Evolutionary conservation across 2,888 invertebrate species (phyloP), one percentile per base, ranked within the genome.

Genomic region (Archips crataeganus): DNA sequence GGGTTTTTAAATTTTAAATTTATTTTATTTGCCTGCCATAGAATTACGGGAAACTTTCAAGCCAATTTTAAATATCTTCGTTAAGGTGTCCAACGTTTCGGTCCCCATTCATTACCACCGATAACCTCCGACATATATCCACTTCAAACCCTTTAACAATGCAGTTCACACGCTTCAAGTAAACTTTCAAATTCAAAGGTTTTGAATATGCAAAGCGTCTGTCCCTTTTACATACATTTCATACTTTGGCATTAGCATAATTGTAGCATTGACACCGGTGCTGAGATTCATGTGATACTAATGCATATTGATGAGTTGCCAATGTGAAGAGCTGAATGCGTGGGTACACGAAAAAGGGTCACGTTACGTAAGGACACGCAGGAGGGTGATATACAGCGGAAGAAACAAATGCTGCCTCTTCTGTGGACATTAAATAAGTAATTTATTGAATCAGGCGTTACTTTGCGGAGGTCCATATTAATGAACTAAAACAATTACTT

Each of bases 161-260:
- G 39, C 8, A 11, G 73, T 73, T 73, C 68, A 49, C 73, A 68
- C 68, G 68, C 64, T 65, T 51, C n/a, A 49, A 5, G 63, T 59
- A 68, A 70, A 65, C 65, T 60, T 69, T 69, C 59, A 65, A 54
- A 59, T 70, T 70, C 15, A 59, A 72, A 64, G 68, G 47, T 57
- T 32, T n/a, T 70, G 74, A 74, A 74, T 74, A 74, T 74, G 73
- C 68, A 69, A n/a, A 60, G 10, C 13, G 70, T 15, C 39, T 23
- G 73, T 60, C 65, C 74, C 74, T 74, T 65, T 74, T 74, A 70
- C 74, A 74, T 74, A 74, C 64, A 74, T 74, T 74, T 74, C 74
- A 74, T 74, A 70, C 64, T 74, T 74, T 70, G 42, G 34, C 65
- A 74, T 74, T 74, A 42, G 32, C 74, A 74, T 74, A 74, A 74